Evolutionary conservation across 92 coral and sea anemone species (phyloP), one percentile per base, ranked within the genome.

Genomic region (Actinostola sp.): DNA sequence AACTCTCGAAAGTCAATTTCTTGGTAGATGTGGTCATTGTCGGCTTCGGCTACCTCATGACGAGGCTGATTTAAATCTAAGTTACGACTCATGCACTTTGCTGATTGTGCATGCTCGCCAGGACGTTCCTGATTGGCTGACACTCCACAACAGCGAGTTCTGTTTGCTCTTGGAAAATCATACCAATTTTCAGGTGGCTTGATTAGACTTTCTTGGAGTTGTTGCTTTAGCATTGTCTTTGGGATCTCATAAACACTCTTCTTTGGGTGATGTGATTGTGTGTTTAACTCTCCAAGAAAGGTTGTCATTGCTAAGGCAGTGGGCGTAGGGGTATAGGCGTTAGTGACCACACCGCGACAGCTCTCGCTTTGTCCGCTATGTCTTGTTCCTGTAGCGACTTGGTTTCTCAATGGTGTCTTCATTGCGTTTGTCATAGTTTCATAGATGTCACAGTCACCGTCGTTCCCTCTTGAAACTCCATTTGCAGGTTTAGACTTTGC

Each of bases 1-100:
- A 33, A 29, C 74, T 50, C 74, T 68, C 74, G 74, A 68, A 68
- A 50, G 61, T 25, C 38, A 50, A 68, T 68, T 41, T 68, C 74
- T 51, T 68, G 74, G 17, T 68, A 68, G 27, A 68, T 68, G 2
- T 30, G 74, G 1, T 68, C 73, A 6, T 48, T 31, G 27, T 23
- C 5, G 14, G 50, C 49, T 4, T 52, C 28, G 17, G 8, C 48
- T 8, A 17, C 48, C 25, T 39, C 66, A 4, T 31, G 44, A 16
- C 13, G 66, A n/a, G 19, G 66, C 17, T 17, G 2, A 45, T 7
- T 48, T 26, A 13, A 31, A 27, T n/a, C 28, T 16, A 32, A 16
- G n/a, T n/a, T n/a, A n/a, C n/a, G n/a, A n/a, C n/a, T n/a, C n/a
- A n/a, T 0, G 5, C 29, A 21, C 0, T 31, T 23, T 8, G 45